These are phyloP conservation scores for Flexamia atlantica DNA, from an alignment of 2,888 invertebrate species.

Conservation along the genomic window DNA sequence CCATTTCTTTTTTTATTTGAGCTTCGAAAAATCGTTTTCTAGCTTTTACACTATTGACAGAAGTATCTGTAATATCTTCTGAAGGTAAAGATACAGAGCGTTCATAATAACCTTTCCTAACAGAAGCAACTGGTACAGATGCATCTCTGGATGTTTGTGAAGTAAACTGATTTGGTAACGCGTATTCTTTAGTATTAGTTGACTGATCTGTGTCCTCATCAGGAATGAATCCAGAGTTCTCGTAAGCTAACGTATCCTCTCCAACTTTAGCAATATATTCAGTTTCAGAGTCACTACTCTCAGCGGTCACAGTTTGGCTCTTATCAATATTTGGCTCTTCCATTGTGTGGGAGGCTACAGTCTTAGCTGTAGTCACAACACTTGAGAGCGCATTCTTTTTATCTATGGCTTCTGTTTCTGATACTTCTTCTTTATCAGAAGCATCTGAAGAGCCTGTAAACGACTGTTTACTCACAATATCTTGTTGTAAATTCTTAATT, in stretches of 20 bases:
- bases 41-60: conserved; percentile 75
- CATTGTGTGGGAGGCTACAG: conserved; percentile 69
- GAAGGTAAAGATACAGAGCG: conserved; percentile 76
- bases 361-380: conserved; percentile 70
- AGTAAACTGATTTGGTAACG: too few species aligned
- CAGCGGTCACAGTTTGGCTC: conserved; percentile 26
- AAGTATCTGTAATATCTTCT: conserved; percentile 76
- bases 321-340: conserved; percentile 61
- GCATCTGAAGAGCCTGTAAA: conserved; percentile 70
- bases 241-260: conserved; percentile 72
- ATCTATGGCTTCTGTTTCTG: conserved; percentile 67
- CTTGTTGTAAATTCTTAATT: conserved; percentile 61
- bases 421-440: conserved; percentile 68
- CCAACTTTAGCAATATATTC: conserved; percentile 70
- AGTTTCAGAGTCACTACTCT: conserved; percentile 69
- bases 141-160: conserved; percentile 15
- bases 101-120: conserved; percentile 73
- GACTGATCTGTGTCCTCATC: conserved; percentile 60
- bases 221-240: conserved; percentile 74
- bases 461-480: conserved; percentile 64
- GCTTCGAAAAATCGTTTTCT: conserved; percentile 80
- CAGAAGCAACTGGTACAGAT: conserved; percentile 55
- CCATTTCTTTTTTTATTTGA: conserved; percentile 79
- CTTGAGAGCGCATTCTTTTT: conserved; percentile 63
- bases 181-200: neutral